Evolutionary conservation across 2,113 vertebrate genomes (phyloP), one percentile per base, ranked within the genome.

Genomic region (Rhodinocichla rosea): DNA sequence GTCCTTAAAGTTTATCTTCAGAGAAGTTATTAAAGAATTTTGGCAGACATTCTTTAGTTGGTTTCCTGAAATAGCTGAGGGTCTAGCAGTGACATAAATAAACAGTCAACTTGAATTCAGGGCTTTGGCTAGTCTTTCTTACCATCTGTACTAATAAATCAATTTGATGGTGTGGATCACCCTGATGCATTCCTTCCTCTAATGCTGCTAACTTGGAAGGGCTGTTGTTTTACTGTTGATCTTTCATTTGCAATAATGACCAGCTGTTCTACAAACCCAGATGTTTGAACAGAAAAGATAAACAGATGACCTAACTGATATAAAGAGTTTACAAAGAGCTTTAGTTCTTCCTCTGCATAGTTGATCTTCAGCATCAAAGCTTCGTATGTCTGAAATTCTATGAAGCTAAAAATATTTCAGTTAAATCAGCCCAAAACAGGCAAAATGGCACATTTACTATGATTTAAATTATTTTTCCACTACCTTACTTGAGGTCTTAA

Each of bases 141-240:
- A 77, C 55, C 89, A 97, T 95, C 87, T 97, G 90, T 96, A 92
- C 71, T 94, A 97, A 96, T 96, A 97, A 97, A 97, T 91, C 77
- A 94, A 20, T 83, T 95, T 96, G 92, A 96, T 95, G 92, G 19
- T 89, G 49, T 83, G 90, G 27, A 96, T 97, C 83, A 92, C 77
- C 23, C 69, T 30, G 39, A 60, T 94, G 22, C 55, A 77, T 89
- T 97, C 68, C 57, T 90, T 64, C 39, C 62, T 92, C 70, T 88
- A 90, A 88, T 89, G 57, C 42, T 90, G 71, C 63, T 94, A 84
- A 89, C 60, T 89, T 95, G 53, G 81, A 94, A 79, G 17, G 27
- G 49, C 50, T 91, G 62, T 92, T 90, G 70, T 87, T 97, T 97
- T 95, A 87, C 68, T 93, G 65, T 42, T 89, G 26, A 75, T 81